These are phyloP conservation scores for Sorex araneus DNA, from an alignment of 2,113 vertebrate species.

Conservation along the genomic window DNA sequence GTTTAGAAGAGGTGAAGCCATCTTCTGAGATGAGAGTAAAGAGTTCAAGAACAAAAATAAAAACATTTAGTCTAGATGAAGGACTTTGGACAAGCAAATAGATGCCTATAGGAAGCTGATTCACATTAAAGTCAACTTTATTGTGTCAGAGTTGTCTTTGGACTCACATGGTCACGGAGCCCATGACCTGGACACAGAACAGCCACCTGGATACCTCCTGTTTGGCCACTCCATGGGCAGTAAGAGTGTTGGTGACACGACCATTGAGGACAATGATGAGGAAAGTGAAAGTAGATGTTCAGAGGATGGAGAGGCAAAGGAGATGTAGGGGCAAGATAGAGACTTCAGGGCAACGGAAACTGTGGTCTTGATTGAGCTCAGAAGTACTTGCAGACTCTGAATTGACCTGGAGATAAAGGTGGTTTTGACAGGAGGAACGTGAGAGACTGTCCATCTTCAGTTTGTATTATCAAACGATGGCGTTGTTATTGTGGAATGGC, in stretches of 20 bases:
- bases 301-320: background rate
- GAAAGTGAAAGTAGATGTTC: background rate
- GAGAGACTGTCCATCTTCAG: background rate
- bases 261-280: background rate
- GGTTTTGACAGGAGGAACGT: background rate
- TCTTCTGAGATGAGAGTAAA: background rate
- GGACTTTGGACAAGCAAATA: background rate
- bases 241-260: background rate
- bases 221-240: background rate
- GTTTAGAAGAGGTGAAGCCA: background rate
- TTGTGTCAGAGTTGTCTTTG: rapidly evolving
- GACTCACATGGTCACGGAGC: background rate
- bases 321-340: background rate
- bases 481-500: background rate
- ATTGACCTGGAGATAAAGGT: background rate
- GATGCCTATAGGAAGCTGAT: rapidly evolving
- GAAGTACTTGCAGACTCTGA: background rate
- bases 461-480: background rate
- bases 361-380: background rate
- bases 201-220: background rate
- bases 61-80: background rate
- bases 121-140: rapidly evolving
- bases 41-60: background rate
- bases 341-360: background rate
- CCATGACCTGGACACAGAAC: background rate